Base-by-base conservation (phyloP, 1,140 invertebrate genomes). In the Anastrepha ludens region DNA sequence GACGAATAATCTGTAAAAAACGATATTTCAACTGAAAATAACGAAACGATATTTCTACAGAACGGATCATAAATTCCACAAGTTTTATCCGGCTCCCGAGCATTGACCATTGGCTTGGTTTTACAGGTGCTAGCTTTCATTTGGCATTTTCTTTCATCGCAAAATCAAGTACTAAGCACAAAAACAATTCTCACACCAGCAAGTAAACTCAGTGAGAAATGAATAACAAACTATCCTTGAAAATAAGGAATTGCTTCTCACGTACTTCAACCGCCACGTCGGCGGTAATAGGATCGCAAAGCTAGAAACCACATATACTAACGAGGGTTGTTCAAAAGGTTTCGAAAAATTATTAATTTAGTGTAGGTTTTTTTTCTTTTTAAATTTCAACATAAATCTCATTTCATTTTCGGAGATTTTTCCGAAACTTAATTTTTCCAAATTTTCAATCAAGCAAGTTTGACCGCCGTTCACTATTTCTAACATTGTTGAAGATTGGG, bases 161-260 rank as follows among this genome's bases (percentile, higher is more conserved):
- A 20, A 55, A 55, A 11, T 11, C 60, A 17, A 74, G n/a, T 44
- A 15, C 70, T 17, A 50, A 13, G 70, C 17, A 17, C 70, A 50
- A 50, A 74, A 44, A 74, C 70, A 74, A 4, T 70, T 15, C 29
- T 29, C 41, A 44, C 5, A 67, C 9, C 8, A 39, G 41, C 0
- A 67, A 41, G 65, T 41, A 67, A 41, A 62, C 60, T 4, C 60
- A 62, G 15, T n/a, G n/a, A 29, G 29, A 29, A 70, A 74, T 8
- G 70, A 74, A 74, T 47, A 47, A 67, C 20, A 6, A 17, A 17
- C 70, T 39, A 74, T 74, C 41, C 70, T 74, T 74, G 5, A 47
- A 74, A 17, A 13, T 74, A 47, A n/a, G 70, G 47, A 74, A 20
- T 17, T 50, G 70, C 13, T 74, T 74, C 70, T 74, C 70, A 74